Evolutionary conservation across 2,888 invertebrate species (phyloP).

Genomic region (Myathropa florea): DNA sequence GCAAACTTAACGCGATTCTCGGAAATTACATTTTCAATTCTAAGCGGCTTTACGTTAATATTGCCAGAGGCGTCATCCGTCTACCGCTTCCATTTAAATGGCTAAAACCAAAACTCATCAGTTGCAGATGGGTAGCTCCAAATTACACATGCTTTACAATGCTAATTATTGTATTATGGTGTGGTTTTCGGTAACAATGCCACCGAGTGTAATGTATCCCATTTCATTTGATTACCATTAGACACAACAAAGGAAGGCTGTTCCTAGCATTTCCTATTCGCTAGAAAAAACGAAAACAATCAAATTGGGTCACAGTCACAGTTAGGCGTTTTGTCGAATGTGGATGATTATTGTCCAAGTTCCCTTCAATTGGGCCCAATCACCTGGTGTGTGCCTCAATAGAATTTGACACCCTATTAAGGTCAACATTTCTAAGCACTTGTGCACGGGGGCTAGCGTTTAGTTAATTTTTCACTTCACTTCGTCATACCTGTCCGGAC

Average conservation of each 20-base stretch:
- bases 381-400: conserved; percentile 5
- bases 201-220: background rate
- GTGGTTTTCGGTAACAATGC: background rate
- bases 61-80: background rate
- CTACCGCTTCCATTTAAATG: background rate
- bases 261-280: background rate
- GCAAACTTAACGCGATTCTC: too few relatives aligned
- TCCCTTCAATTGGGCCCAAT: conserved; percentile 19
- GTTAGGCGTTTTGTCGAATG: background rate
- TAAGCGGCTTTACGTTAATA: background rate
- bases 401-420: conserved; percentile 9
- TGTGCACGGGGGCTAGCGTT: background rate
- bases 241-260: background rate
- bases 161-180: conserved; percentile 10
- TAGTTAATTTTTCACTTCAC: background rate
- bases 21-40: background rate
- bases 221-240: background rate
- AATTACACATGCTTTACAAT: background rate
- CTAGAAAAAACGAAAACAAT: background rate
- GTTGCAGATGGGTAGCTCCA: background rate
- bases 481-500: conserved; percentile 22
- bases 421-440: background rate
- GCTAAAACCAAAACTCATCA: background rate
- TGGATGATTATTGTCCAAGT: background rate
- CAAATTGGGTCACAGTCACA: conserved; percentile 21